phyloP scores from a whole-genome alignment of 2,797 vertebrate species.

The Alca torda region DNA sequence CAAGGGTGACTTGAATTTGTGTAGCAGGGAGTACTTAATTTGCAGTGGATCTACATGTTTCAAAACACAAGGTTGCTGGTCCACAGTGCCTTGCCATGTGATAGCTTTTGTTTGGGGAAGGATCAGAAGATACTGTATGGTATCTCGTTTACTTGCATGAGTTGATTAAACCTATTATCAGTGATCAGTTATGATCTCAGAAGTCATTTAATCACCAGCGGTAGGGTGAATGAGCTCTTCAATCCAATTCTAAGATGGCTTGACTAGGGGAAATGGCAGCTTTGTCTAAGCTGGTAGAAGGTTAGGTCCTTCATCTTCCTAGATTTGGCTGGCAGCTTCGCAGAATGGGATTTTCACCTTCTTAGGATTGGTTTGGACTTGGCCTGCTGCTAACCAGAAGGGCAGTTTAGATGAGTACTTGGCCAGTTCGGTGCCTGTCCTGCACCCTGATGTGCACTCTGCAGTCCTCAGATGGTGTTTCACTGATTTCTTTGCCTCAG shows the following conservation, averaged over 20 bases:
- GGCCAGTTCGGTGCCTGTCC: background rate
- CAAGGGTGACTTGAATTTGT: background rate
- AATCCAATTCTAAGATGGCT: background rate
- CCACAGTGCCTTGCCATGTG: background rate
- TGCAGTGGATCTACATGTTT: background rate
- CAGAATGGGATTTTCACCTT: background rate
- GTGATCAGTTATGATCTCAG: background rate
- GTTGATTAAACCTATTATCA: background rate
- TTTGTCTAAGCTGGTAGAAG: background rate
- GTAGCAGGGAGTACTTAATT: background rate
- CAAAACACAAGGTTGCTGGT: background rate
- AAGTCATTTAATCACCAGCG: background rate
- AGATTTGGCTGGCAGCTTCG: background rate
- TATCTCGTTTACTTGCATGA: background rate
- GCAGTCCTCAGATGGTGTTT: background rate
- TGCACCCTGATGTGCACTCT: background rate
- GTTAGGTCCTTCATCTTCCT: background rate
- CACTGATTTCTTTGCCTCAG: background rate
- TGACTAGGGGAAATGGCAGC: background rate
- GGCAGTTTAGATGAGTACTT: background rate
- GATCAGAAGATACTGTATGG: accelerated
- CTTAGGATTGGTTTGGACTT: background rate
- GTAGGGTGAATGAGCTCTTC: background rate
- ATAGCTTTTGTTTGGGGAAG: background rate
- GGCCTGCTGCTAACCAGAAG: background rate